Base-by-base conservation (phyloP, 2,113 vertebrate genomes). In the Sylvia atricapilla region DNA sequence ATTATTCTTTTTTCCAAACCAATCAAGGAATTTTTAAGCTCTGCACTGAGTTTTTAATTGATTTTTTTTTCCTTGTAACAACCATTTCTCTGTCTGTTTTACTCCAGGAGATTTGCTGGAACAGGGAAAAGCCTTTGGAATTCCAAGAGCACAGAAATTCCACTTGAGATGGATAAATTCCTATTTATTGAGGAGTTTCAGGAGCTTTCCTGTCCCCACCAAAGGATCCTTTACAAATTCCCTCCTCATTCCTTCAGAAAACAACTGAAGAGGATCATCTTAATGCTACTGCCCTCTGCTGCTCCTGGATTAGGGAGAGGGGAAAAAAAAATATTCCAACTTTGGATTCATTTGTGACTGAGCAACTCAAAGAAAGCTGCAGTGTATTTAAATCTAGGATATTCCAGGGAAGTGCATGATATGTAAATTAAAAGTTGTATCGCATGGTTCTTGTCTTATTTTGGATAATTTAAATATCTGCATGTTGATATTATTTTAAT, bases 211-310 rank as follows among this genome's bases (percentile, higher is more conserved):
- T 41, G 92, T 74, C 79, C 86, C 72, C 86, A 8, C 7, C 41
- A 28, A 16, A 56, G 7, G 18, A 35, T 37, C 56, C 5, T 53
- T 63, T 4, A 28, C 49, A 10, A 37, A 37, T 78, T 75, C 47
- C 46, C 78, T 90, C 67, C 67, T 59, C 49, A 2, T 47, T 44
- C 41, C 64, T 82, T 25, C 63, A 52, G 46, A 41, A 90, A 79
- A 43, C 0, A 15, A 7, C 18, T 9, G 33, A 37, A 37, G 10
- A n/a, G 31, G 16, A 95, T 96, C 75, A 43, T 82, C 95, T 97
- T 90, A 49, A 41, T 90, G 8, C 75, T 95, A 74, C 88, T 96
- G 96, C 97, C 97, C 96, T 97, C 97, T 97, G 41, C 96, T 93
- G 97, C 91, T 92, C 11, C 59, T 25, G 72, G 39, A 3, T 3